phyloP scores from a whole-genome alignment of 2,113 vertebrate species.

The Emydocephalus ijimae region DNA sequence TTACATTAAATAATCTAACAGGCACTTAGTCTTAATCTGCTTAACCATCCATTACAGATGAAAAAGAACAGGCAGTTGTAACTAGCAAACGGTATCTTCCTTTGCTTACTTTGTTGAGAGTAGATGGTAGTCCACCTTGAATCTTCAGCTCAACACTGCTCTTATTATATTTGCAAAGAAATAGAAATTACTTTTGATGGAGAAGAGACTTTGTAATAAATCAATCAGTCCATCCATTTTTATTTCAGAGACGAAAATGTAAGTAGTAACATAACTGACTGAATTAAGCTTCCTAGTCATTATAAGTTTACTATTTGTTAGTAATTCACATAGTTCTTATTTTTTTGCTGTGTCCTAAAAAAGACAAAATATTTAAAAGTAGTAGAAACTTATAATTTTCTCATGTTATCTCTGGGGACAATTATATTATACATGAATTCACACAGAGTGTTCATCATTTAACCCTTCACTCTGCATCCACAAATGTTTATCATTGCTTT shows the following conservation, averaged over 20 bases:
- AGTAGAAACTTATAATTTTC: conserved; percentile 6
- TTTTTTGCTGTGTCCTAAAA: conserved; percentile 37
- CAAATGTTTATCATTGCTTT: conserved; percentile 26
- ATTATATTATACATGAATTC: background rate
- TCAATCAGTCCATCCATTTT: conserved; percentile 48
- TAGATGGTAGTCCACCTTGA: conserved; percentile 22
- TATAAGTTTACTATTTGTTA: conserved; percentile 49
- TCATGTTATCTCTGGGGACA: background rate
- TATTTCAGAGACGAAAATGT: conserved; percentile 11
- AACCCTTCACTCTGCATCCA: conserved; percentile 8
- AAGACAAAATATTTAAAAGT: conserved; percentile 30
- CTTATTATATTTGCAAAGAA: conserved; percentile 49
- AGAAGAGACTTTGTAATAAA: conserved; percentile 47
- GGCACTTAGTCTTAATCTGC: conserved; percentile 30
- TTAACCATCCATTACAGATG: conserved; percentile 40
- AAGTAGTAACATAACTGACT: background rate
- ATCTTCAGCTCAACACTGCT: conserved; percentile 37
- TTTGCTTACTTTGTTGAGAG: conserved; percentile 37
- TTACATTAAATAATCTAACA: conserved; percentile 14
- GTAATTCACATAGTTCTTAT: conserved; percentile 54
- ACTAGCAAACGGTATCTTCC: conserved; percentile 38
- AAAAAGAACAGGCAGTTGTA: conserved; percentile 36
- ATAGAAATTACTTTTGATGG: conserved; percentile 43
- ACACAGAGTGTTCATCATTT: conserved; percentile 26
- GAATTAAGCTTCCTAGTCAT: conserved; percentile 35